Base-by-base conservation (phyloP, 2,888 invertebrate species). In the Caenorhabditis sp. region DNA sequence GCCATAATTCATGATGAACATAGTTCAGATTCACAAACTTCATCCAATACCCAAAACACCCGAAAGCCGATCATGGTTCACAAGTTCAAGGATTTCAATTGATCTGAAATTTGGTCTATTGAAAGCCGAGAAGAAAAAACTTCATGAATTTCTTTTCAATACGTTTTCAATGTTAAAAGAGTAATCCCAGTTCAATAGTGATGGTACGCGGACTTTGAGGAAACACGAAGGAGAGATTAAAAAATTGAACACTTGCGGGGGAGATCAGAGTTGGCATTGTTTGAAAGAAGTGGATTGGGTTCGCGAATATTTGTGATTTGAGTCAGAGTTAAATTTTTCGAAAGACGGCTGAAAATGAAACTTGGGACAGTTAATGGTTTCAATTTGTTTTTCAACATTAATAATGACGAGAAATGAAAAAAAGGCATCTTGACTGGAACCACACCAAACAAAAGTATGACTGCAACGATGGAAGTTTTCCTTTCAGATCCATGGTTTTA, bases 31-130 rank as follows among this genome's bases (percentile, higher is more conserved):
- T 49, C 10, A 5, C 4, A 49, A 10, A 19, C 19, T 19, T 19
- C 19, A 49, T 38, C 10, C 12, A 10, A 38, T 10, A 38, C 38
- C 38, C 12, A 2, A 38, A 38, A 38, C 38, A 38, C 8, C 31
- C 31, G 8, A 6, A 10, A 38, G 6, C 12, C 2, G 6, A 5
- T 49, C 19, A 19, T 14, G 19, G 24, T 2, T 12, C 54, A 54
- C 14, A 26, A 26, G 54, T 54, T 54, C 26, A 54, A 54, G 12
- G 14, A 19, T 47, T n/a, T 47, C 47, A 47, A 6, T 47, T 54
- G 54, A 54, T 54, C 54, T 54, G 24, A 54, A 64, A 64, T n/a
- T 28, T 28, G 28, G 14, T 64, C 47, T 24, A 64, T 26, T 28
- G 6, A 64, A 63, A 44, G 22, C 4, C 26, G 26, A 28, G 22